These are phyloP conservation scores for Trichopoda pennipes DNA, from an alignment of 2,888 invertebrate species.

Conservation along the genomic window DNA sequence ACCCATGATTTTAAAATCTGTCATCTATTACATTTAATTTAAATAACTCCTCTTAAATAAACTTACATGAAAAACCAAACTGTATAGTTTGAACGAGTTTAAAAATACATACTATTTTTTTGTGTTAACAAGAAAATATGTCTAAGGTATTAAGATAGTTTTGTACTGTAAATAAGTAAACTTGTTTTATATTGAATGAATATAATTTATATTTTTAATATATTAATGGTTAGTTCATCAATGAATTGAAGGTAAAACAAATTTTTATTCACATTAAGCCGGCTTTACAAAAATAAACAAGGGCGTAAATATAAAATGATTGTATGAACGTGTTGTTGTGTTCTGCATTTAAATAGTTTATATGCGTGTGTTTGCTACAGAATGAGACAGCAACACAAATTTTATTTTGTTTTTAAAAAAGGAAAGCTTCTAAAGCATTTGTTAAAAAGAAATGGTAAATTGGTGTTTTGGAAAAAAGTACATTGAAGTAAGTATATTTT, in stretches of 20 bases:
- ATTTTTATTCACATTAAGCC: conserved; percentile 40
- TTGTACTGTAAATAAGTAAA: too few relatives aligned
- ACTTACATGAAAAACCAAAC: too few relatives aligned
- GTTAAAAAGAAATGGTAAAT: conserved; percentile 59
- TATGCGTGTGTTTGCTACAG: neutral
- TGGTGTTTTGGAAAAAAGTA: neutral
- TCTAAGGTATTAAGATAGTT: too few relatives aligned
- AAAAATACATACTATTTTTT: too few relatives aligned
- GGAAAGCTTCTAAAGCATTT: conserved; percentile 39
- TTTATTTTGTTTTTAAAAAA: conserved; percentile 1
- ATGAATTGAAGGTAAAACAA: conserved; percentile 2
- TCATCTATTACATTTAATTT: too few relatives aligned
- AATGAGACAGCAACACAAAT: conserved; percentile 55
- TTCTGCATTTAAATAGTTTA: neutral
- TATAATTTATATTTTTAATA: too few relatives aligned
- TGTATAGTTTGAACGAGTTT: too few relatives aligned
- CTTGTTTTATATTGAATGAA: too few relatives aligned
- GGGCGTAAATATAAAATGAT: conserved; percentile 51
- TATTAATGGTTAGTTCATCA: neutral
- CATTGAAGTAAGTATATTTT: too few relatives aligned
- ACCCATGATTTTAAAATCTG: too few relatives aligned
- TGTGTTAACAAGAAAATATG: too few relatives aligned
- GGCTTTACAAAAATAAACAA: conserved; percentile 59
- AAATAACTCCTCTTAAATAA: too few relatives aligned
- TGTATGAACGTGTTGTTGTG: conserved; percentile 24